Evolutionary conservation across 2,888 invertebrate genomes (phyloP).

Genomic region (Eubasilissa splendida): DNA sequence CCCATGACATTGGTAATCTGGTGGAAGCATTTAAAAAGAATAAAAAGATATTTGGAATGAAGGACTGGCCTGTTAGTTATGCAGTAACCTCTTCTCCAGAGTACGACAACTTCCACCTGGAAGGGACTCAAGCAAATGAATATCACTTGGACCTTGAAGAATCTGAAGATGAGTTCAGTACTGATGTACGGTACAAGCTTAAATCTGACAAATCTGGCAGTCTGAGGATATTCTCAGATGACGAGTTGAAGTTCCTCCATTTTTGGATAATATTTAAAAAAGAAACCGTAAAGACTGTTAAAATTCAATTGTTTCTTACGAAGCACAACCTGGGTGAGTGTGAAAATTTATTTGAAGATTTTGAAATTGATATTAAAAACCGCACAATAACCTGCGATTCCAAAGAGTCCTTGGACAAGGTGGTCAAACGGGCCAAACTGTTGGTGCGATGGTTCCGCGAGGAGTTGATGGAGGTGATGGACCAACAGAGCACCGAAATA

Average conservation of each 20-base stretch:
- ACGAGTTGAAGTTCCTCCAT: background rate
- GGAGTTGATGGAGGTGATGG: background rate
- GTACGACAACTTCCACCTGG: no score
- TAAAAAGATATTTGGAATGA: background rate
- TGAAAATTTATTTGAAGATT: background rate
- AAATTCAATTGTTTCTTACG: background rate
- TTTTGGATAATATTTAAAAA: background rate
- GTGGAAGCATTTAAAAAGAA: background rate
- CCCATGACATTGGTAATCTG: background rate
- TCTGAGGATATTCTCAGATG: background rate
- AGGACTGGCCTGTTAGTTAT: background rate
- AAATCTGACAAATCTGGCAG: no score
- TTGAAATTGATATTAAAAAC: background rate
- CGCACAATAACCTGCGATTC: background rate
- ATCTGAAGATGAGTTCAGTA: no score
- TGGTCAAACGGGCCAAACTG: background rate
- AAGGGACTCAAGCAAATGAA: no score
- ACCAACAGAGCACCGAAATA: background rate
- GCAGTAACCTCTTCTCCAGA: no score
- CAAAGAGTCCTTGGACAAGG: background rate
- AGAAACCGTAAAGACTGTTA: no score
- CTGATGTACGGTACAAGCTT: no score
- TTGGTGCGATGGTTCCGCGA: background rate
- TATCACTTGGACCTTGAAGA: no score
- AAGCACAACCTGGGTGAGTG: background rate